Percentiles rank a stretch among this genome's conserved stretches.
Evolutionary conservation across 2,113 vertebrate species (phyloP).

Genomic region (human (Homo sapiens)): DNA sequence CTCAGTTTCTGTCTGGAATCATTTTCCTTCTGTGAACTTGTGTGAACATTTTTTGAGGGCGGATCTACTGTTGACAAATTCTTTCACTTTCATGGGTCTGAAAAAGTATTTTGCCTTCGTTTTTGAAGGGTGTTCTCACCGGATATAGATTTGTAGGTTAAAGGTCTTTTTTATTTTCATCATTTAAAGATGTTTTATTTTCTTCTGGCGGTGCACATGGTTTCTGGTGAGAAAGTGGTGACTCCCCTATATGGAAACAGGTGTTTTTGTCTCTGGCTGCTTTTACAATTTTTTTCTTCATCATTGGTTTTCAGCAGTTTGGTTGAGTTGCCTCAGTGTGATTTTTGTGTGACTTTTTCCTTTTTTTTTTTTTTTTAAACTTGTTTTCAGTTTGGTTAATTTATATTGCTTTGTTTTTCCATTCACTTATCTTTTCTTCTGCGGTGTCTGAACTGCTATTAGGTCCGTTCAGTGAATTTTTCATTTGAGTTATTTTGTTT

Average conservation of each 20-base stretch:
- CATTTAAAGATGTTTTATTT: neutral
- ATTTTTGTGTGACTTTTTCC: neutral
- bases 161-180: neutral
- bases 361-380: neutral
- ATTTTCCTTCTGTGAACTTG: neutral
- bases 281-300: neutral
- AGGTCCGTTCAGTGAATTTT: neutral
- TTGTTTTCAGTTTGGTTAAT: constrained; percentile 22
- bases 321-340: neutral
- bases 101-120: neutral
- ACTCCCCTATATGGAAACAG: neutral
- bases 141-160: neutral
- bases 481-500: neutral
- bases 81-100: neutral
- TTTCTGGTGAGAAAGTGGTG: neutral
- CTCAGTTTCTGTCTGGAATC: neutral
- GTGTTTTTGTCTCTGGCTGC: neutral
- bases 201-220: neutral
- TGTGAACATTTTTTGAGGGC: neutral
- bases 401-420: neutral
- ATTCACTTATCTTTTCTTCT: neutral
- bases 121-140: neutral
- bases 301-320: neutral
- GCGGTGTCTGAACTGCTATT: neutral
- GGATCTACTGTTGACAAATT: neutral